These are phyloP conservation scores for Phyllostomus hastatus DNA, from an alignment of 2,113 vertebrate species.

Conservation along the genomic window DNA sequence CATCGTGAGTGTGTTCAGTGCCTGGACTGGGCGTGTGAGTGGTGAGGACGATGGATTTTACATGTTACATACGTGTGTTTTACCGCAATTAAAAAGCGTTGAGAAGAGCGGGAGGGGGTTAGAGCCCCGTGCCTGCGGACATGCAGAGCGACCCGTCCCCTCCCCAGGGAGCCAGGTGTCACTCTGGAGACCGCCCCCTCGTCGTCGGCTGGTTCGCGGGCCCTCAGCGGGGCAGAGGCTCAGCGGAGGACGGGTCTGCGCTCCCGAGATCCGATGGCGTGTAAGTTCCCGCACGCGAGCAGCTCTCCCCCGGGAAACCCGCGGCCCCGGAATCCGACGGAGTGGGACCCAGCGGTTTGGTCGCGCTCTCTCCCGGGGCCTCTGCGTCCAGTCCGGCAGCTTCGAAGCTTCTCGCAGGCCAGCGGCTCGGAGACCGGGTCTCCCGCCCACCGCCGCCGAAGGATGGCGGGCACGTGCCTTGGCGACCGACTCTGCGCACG, in stretches of 20 bases:
- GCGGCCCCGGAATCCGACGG: background rate
- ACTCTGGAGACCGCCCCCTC: background rate
- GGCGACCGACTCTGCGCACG: background rate
- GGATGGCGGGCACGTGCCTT: background rate
- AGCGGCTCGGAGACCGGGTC: constrained; percentile 11
- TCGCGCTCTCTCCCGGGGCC: background rate
- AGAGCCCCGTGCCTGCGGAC: too few species aligned
- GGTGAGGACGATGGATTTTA: background rate
- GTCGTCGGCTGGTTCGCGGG: background rate
- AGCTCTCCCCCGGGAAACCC: background rate
- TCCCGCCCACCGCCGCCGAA: background rate
- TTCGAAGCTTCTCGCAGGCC: background rate
- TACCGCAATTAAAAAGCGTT: background rate
- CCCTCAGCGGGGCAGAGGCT: background rate
- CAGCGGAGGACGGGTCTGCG: background rate
- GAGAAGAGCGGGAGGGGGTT: background rate
- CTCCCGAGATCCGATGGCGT: background rate
- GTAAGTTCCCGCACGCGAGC: background rate
- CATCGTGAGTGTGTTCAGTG: background rate
- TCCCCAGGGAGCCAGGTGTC: background rate
- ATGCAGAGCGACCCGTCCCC: background rate
- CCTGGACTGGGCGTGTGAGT: background rate
- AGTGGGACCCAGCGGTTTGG: background rate
- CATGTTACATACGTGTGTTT: background rate
- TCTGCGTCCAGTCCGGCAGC: background rate